Conservation (phyloP, 2,113 vertebrate genomes). For the Neofelis nebulosa region DNA sequence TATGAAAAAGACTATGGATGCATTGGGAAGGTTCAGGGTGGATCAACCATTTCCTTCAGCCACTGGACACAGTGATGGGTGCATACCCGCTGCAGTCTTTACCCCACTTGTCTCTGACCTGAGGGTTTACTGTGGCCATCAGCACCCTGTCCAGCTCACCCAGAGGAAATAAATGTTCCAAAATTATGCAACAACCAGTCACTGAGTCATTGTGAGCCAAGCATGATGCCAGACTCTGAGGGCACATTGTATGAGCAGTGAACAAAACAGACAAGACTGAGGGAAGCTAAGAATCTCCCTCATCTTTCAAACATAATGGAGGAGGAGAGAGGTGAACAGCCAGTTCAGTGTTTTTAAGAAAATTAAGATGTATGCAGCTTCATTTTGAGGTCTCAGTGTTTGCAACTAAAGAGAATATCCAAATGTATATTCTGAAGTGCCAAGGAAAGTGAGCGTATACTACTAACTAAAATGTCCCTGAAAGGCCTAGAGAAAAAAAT, state of each 20-base stretch:
- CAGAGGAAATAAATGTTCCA: not conserved
- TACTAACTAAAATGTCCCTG: not conserved
- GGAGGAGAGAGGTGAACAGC: not conserved
- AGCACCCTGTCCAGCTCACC: not conserved
- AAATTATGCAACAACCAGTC: not conserved
- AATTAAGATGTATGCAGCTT: not conserved
- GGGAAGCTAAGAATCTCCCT: not conserved
- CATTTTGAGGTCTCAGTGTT: not conserved
- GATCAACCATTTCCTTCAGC: not conserved
- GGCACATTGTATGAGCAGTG: not conserved
- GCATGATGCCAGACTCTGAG: not conserved
- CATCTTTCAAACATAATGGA: not conserved
- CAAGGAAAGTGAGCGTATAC: not conserved
- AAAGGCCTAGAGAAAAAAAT: not conserved
- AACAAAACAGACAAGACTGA: not conserved
- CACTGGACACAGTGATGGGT: not conserved
- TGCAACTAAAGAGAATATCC: not conserved
- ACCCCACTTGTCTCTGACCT: not conserved
- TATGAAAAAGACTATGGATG: not conserved
- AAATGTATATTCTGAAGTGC: not conserved
- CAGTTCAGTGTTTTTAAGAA: not conserved
- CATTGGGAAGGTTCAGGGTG: not conserved
- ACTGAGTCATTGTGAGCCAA: not conserved
- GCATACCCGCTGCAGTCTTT: not conserved
- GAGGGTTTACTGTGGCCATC: not conserved